These are phyloP conservation scores for Drosophila repletoides DNA, from an alignment of 1,140 invertebrate genomes.

Conservation along the genomic window DNA sequence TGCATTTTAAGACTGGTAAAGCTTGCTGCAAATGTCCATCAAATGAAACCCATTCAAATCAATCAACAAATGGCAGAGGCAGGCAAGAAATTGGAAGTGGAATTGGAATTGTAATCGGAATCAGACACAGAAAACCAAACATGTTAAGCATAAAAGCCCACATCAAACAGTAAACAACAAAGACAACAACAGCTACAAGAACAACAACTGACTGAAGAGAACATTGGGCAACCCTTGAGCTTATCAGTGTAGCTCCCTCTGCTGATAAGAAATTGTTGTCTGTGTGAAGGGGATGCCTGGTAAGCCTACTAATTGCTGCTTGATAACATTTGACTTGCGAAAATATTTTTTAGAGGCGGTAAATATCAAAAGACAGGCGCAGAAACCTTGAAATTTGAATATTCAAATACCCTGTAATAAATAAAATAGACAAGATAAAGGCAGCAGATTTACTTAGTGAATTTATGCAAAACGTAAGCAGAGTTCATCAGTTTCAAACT, in stretches of 20 bases:
- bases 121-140: too few species aligned
- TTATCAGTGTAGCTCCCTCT: slow-evolving; percentile 18
- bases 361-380: not conserved
- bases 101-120: too few species aligned
- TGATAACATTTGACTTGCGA: slow-evolving; percentile 21
- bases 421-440: too few species aligned
- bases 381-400: not conserved
- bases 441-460: too few species aligned
- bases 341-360: slow-evolving; percentile 1
- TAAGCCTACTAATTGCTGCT: slow-evolving; percentile 35
- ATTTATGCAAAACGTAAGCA: too few species aligned
- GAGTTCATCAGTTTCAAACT: too few species aligned
- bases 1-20: slow-evolving; percentile 44
- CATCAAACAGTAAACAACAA: slow-evolving; percentile 38
- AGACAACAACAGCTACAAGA: slow-evolving; percentile 10
- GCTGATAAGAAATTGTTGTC: not conserved
- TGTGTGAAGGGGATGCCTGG: not conserved
- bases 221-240: slow-evolving; percentile 2
- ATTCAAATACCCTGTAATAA: not conserved
- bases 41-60: slow-evolving; percentile 33
- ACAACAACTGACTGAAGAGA: not conserved
- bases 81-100: too few species aligned
- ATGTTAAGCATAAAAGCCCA: slow-evolving; percentile 4
- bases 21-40: too few species aligned
- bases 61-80: slow-evolving; percentile 42